Percentiles rank a stretch among this genome's conserved stretches.
These are phyloP conservation scores for Micrasema longulum DNA, from an alignment of 1,140 invertebrate genomes.

Conservation along the genomic window DNA sequence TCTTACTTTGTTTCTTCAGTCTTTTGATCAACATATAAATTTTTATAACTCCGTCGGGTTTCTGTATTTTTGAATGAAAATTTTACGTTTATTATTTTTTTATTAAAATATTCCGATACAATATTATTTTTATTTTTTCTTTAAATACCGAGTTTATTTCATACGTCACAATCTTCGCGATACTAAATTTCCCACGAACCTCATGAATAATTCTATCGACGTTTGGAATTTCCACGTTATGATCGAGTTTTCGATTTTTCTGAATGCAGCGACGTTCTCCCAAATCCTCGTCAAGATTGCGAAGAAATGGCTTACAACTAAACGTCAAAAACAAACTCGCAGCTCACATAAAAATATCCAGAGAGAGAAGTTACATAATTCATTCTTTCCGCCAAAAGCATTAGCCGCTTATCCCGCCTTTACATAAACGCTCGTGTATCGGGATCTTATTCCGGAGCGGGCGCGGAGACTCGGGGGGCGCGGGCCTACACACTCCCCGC, in stretches of 20 bases:
- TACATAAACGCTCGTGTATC: conserved; percentile 48
- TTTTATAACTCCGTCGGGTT: too few species aligned
- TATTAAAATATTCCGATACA: too few species aligned
- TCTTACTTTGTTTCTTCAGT: too few species aligned
- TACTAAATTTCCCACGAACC: conserved; percentile 17
- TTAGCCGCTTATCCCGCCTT: conserved; percentile 44
- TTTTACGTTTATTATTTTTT: too few species aligned
- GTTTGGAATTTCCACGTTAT: conserved; percentile 16
- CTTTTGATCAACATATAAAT: too few species aligned
- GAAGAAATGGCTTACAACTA: conserved; percentile 35
- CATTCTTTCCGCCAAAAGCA: conserved; percentile 49
- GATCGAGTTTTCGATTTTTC: conserved; percentile 30
- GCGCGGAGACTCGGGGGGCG: not conserved
- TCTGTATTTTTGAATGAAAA: too few species aligned
- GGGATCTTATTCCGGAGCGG: conserved; percentile 24
- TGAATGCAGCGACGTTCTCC: conserved; percentile 24
- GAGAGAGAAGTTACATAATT: conserved; percentile 48
- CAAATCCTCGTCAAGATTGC: conserved; percentile 38
- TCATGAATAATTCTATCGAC: conserved; percentile 35
- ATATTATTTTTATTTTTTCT: too few species aligned
- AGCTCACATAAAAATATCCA: conserved; percentile 46
- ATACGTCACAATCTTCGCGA: not conserved
- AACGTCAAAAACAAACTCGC: conserved; percentile 45
- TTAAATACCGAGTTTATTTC: too few species aligned
- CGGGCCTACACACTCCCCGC: not conserved